Base-by-base conservation (phyloP, 2,888 invertebrate species). In the Nomada hirtipes region DNA sequence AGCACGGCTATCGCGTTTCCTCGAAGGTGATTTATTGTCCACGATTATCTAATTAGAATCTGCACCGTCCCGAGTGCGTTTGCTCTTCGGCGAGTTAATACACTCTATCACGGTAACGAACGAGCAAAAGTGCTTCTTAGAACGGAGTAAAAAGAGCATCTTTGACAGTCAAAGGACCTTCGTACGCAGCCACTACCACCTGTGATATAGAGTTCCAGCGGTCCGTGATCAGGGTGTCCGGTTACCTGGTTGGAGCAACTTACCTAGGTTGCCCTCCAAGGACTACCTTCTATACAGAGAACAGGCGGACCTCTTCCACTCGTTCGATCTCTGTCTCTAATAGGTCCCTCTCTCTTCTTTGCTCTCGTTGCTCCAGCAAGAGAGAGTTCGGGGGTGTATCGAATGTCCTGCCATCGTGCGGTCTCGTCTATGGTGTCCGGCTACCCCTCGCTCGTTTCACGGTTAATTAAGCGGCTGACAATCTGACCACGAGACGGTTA, bases 381-480 rank as follows among this genome's bases (percentile, higher is more conserved):
- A 59, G 76, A 76, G 77, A 73, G 82, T 82, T 87, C 82, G 91
- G 88, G 93, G 93, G 93, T 93, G 92, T 93, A 93, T 93, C 93
- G 89, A 92, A 92, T 93, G 91, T 92, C 93, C 88, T 91, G 90
- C 89, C 90, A 91, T 92, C 91, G 90, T 91, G 91, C 90, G 90
- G 91, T 90, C 91, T 90, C 90, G 91, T 91, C 91, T 91, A 91
- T 86, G 90, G 91, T 93, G 91, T 93, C 92, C 91, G 86, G 89
- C 92, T 91, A 92, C 91, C 92, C 93, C 91, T 91, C 92, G 91
- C 92, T 92, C 92, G 92, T 93, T 93, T 93, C 93, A 93, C 93
- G 93, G 90, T 93, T 93, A 93, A 93, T 93, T 93, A 93, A 92
- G 89, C 93, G 86, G 86, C 92, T 92, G 93, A 93, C 93, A 91